Conservation (phyloP, 2,888 invertebrate species). For the Serripes groenlandicus region DNA sequence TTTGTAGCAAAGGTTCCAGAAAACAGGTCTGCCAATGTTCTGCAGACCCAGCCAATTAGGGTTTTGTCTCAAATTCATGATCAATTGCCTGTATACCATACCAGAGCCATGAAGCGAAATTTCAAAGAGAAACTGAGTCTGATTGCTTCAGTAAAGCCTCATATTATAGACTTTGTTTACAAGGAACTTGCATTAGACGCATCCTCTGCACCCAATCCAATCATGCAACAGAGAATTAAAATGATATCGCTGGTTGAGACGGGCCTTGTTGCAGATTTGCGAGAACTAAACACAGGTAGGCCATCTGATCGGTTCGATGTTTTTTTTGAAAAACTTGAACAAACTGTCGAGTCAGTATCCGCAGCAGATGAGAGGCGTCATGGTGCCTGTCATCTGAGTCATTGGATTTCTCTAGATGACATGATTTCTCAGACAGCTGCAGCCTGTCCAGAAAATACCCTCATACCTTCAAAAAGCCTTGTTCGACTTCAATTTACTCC, state of each 20-base stretch:
- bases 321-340: constrained; percentile 43
- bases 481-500: constrained; percentile 65
- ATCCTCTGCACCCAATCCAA: constrained; percentile 35
- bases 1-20: constrained; percentile 27
- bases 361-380: constrained; percentile 62
- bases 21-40: constrained; percentile 25
- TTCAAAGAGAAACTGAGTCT: constrained; percentile 43
- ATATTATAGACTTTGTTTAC: constrained; percentile 53
- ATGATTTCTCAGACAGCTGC: not conserved
- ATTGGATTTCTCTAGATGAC: constrained; percentile 37
- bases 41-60: constrained; percentile 40
- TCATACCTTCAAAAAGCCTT: constrained; percentile 57
- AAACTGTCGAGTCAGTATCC: constrained; percentile 27
- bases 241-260: constrained; percentile 50
- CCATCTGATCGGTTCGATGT: constrained; percentile 41
- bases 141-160: constrained; percentile 35
- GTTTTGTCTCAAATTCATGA: constrained; percentile 16
- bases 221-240: constrained; percentile 43
- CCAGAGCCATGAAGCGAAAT: constrained; percentile 26
- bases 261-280: constrained; percentile 43
- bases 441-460: constrained; percentile 50
- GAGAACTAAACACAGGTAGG: constrained; percentile 57
- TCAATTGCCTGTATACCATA: constrained; percentile 53
- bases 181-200: constrained; percentile 49
- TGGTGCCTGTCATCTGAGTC: constrained; percentile 38